phyloP scores from a whole-genome alignment of 2,888 invertebrate species.

The Drosophila ustulata region DNA sequence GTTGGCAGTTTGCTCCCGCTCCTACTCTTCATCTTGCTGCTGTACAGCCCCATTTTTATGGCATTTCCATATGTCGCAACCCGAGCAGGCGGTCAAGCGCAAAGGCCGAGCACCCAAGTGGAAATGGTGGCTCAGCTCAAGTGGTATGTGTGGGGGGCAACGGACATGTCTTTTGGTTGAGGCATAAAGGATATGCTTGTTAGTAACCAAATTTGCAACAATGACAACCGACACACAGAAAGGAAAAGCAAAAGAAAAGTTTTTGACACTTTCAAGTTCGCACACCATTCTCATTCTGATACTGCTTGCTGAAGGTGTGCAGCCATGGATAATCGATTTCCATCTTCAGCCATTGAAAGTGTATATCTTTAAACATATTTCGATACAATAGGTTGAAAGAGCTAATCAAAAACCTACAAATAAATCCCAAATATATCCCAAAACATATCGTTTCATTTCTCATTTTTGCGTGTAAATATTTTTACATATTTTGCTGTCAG shows the following conservation, averaged over 20 bases:
- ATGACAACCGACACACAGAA: constrained; percentile 29
- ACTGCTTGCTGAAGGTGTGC: constrained; percentile 18
- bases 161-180: constrained; percentile 1
- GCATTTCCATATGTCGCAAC: constrained; percentile 72
- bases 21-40: constrained; percentile 1
- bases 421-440: constrained; percentile 2
- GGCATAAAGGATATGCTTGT: constrained; percentile 65
- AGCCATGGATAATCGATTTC: constrained; percentile 40
- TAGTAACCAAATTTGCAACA: constrained; percentile 62
- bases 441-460: neutral
- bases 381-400: constrained; percentile 5
- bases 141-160: neutral
- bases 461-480: neutral
- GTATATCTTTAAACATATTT: constrained; percentile 11
- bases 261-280: constrained; percentile 54
- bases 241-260: constrained; percentile 20
- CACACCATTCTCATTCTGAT: constrained; percentile 7
- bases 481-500: neutral
- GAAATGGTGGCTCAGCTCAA: constrained; percentile 41
- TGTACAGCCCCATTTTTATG: constrained; percentile 28
- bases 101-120: constrained; percentile 68
- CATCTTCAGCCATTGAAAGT: constrained; percentile 17
- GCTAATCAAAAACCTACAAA: constrained; percentile 14
- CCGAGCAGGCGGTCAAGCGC: constrained; percentile 71
- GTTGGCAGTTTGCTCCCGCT: neutral